phyloP scores from a whole-genome alignment of 1,140 invertebrate species.

The Palaemon carinicauda region DNA sequence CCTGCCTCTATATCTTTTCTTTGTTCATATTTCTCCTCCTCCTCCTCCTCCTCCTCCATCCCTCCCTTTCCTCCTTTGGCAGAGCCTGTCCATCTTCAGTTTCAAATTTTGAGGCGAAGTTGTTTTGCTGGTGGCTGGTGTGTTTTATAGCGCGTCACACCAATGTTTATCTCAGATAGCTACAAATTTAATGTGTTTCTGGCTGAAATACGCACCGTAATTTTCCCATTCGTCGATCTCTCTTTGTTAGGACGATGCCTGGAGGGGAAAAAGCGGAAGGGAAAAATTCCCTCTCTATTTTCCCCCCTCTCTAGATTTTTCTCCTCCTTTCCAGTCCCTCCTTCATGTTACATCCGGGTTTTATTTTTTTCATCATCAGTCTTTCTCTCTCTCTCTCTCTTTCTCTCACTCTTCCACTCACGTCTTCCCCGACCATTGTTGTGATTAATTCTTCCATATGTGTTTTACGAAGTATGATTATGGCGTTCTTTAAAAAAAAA shows the following conservation, averaged over 20 bases:
- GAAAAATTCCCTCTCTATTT: too few relatives aligned
- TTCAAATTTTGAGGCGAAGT: neutral
- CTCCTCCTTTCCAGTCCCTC: too few relatives aligned
- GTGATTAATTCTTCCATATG: too few relatives aligned
- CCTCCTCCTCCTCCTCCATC: neutral
- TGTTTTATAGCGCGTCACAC: conserved; percentile 2
- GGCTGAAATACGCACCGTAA: neutral
- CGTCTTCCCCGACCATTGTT: too few relatives aligned
- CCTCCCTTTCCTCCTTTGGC: neutral
- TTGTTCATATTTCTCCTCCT: neutral
- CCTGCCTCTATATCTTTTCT: neutral
- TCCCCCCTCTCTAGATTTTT: too few relatives aligned
- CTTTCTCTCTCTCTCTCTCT: too few relatives aligned
- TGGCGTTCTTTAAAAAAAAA: too few relatives aligned
- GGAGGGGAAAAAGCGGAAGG: too few relatives aligned
- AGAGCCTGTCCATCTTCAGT: neutral
- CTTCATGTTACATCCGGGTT: too few relatives aligned
- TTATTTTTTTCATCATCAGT: too few relatives aligned
- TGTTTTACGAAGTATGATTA: too few relatives aligned
- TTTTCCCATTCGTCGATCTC: neutral
- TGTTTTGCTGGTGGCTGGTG: neutral
- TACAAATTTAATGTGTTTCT: conserved; percentile 13
- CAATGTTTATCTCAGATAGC: neutral
- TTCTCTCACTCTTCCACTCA: too few relatives aligned
- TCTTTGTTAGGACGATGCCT: neutral